These are phyloP conservation scores for Otus scops DNA, from an alignment of 2,797 vertebrate species.

Conservation along the genomic window DNA sequence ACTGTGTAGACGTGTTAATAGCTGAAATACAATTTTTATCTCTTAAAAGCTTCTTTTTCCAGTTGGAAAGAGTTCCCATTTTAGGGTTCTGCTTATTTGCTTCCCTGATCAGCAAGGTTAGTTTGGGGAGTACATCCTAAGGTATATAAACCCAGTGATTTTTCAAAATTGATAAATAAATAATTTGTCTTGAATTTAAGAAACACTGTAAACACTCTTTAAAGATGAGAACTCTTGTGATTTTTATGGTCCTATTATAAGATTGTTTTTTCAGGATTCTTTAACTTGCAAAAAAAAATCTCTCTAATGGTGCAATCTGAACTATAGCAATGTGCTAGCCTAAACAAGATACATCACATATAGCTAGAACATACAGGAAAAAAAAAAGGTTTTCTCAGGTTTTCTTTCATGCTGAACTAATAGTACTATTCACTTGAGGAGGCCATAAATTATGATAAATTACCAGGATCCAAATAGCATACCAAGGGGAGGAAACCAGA, in stretches of 20 bases:
- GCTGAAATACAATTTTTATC: neutral
- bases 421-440: neutral
- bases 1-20: neutral
- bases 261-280: neutral
- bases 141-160: neutral
- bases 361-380: neutral
- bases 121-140: neutral
- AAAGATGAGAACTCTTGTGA: neutral
- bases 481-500: neutral
- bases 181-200: neutral
- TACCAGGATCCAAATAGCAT: neutral
- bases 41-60: neutral
- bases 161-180: neutral
- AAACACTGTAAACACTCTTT: neutral
- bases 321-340: neutral
- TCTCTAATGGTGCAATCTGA: neutral
- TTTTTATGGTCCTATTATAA: neutral
- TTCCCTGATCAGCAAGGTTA: neutral
- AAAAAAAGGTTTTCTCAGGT: neutral
- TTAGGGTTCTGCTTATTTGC: neutral
- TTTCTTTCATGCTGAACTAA: neutral
- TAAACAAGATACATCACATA: neutral
- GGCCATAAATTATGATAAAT: neutral
- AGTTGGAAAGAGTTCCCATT: neutral
- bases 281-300: neutral